Evolutionary conservation across 2,797 vertebrate species (phyloP).

Genomic region (Tragelaphus eurycerus): DNA sequence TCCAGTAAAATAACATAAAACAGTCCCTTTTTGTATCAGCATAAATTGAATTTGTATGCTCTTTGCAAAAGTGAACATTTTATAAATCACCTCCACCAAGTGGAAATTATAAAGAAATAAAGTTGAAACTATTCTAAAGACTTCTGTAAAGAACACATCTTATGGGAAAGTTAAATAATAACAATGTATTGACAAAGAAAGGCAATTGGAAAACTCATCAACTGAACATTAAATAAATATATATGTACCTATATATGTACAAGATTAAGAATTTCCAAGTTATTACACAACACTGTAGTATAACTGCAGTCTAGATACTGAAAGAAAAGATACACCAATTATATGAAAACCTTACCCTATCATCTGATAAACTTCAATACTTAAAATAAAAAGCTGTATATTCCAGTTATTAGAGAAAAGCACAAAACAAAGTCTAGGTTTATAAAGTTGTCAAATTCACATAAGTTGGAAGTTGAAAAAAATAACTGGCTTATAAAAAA

Average conservation of each 20-base stretch:
- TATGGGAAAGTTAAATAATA: background rate
- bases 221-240: background rate
- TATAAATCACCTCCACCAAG: background rate
- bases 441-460: background rate
- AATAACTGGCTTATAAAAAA: background rate
- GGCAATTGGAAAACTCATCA: background rate
- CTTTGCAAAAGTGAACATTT: background rate
- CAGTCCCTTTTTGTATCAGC: background rate
- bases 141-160: background rate
- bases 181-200: background rate
- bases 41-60: background rate
- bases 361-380: background rate
- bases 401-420: background rate
- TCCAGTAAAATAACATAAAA: background rate
- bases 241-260: background rate
- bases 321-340: background rate
- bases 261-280: background rate
- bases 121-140: background rate
- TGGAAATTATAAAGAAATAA: slow-evolving; percentile 6
- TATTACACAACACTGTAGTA: background rate
- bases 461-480: background rate
- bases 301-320: background rate
- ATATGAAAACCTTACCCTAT: background rate
- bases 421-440: background rate
- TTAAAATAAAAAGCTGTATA: background rate